Evolutionary conservation across 2,797 vertebrate genomes (phyloP).

Genomic region (Oryzias dopingdopingensis): DNA sequence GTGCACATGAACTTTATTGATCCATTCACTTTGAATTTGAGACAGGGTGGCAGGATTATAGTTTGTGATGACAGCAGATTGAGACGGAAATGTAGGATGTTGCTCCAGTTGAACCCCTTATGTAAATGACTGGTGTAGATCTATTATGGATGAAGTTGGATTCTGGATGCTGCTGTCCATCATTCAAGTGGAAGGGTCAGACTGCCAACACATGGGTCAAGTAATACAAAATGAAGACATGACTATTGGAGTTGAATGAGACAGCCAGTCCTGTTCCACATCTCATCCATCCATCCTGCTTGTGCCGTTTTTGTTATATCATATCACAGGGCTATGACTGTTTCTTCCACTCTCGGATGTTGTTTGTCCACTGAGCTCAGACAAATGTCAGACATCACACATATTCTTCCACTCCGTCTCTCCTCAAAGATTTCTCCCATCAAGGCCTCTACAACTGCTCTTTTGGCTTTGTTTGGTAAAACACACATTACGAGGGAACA

Average conservation of each 20-base stretch:
- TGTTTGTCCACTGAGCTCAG: slow-evolving; percentile 15
- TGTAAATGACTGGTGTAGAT: slow-evolving; percentile 41
- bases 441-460: slow-evolving; percentile 38
- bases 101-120: slow-evolving; percentile 32
- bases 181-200: slow-evolving; percentile 13
- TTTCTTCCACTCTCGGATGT: slow-evolving; percentile 26
- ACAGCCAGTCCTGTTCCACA: slow-evolving; percentile 16
- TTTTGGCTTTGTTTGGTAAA: slow-evolving; percentile 62
- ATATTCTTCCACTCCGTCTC: neutral
- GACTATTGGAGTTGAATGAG: neutral
- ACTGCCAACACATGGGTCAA: slow-evolving; percentile 3
- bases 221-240: slow-evolving; percentile 1
- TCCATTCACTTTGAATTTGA: slow-evolving; percentile 28
- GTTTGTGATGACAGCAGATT: slow-evolving; percentile 32
- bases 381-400: slow-evolving; percentile 13
- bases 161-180: slow-evolving; percentile 24
- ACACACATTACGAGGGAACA: slow-evolving; percentile 51
- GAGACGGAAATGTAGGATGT: slow-evolving; percentile 14
- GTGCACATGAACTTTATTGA: slow-evolving; percentile 33
- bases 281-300: slow-evolving; percentile 13
- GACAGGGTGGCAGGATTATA: slow-evolving; percentile 20
- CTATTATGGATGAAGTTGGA: slow-evolving; percentile 48
- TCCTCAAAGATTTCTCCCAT: slow-evolving; percentile 12
- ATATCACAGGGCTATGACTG: slow-evolving; percentile 33
- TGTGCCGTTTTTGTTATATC: slow-evolving; percentile 40